Percentiles rank a stretch among this genome's conserved stretches.
phyloP scores from a whole-genome alignment of 1,140 invertebrate species.

The Anadara kagoshimensis region DNA sequence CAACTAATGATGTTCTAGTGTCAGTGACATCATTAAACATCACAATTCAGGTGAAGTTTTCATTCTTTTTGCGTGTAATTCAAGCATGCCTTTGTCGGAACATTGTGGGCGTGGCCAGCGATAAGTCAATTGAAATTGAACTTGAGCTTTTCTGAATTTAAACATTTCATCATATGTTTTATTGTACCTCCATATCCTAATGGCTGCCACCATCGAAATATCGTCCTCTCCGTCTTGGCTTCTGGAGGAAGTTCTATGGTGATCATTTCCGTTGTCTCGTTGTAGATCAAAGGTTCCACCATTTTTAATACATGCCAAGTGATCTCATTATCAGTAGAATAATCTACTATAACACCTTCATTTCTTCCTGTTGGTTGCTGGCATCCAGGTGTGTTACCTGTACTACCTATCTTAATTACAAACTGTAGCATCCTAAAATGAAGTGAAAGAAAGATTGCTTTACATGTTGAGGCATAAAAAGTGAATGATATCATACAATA shows the following conservation, averaged over 20 bases:
- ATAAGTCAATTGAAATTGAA: too few relatives aligned
- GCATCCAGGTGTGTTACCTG: constrained; percentile 44
- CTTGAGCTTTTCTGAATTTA: too few relatives aligned
- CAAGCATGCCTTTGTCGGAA: too few relatives aligned
- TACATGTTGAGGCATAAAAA: too few relatives aligned
- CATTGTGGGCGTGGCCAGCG: too few relatives aligned
- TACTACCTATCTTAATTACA: constrained; percentile 63
- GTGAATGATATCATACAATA: too few relatives aligned
- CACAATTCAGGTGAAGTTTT: too few relatives aligned
- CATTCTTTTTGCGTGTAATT: too few relatives aligned
- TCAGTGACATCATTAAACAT: too few relatives aligned
- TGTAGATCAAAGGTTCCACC: constrained; percentile 66
- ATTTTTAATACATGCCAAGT: constrained; percentile 69
- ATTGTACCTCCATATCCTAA: constrained; percentile 68
- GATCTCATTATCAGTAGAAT: constrained; percentile 71
- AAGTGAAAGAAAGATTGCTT: background rate
- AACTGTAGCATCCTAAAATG: constrained; percentile 67
- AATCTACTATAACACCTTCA: constrained; percentile 70
- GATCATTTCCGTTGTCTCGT: constrained; percentile 60
- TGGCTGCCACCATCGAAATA: constrained; percentile 75
- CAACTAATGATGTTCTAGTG: too few relatives aligned
- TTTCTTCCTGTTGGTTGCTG: constrained; percentile 54
- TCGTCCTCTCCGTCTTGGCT: constrained; percentile 70
- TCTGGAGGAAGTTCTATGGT: constrained; percentile 66
- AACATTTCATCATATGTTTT: too few relatives aligned